Base-by-base conservation (phyloP, 1,140 invertebrate genomes). In the Pseudomyrmex flavicornis region DNA sequence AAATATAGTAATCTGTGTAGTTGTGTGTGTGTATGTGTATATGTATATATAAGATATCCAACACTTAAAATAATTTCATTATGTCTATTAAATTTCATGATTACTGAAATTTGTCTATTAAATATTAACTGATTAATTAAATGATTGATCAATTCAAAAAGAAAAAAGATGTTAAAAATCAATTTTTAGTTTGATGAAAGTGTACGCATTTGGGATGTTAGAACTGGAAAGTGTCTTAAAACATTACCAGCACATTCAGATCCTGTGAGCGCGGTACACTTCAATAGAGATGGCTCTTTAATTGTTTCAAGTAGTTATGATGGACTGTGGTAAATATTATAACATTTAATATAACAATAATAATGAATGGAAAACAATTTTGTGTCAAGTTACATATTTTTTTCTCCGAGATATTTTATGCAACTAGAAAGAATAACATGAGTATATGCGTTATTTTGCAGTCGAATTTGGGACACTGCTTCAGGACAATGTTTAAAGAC, bases 291-390 rank as follows among this genome's bases (percentile, higher is more conserved):
- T 95, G 99, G 99, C 7, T 98, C 98, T 22, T 95, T 99, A 62
- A 99, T 99, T 93, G 98, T 99, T 2, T 99, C 99, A 20, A 99
- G 98, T 89, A 99, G 98, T 95, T 99, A 99, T 94, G 99, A 99
- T 95, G 99, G 99, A 10, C 95, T 99, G 86, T 99, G 99, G 98
- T 98, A 95, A 95, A 94, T 93, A 52, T 12, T 66, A 9, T n/a
- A 82, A 65, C 9, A 65, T 52, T 48, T 35, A 74, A 63, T 35
- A 46, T 74, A 7, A n/a, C 15, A 9, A 9, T 8, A 2, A 17
- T 8, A 56, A 15, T 77, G 2, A 56, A 1, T 46, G 17, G 12
- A 17, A 44, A 35, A 59, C 54, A 15, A 20, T 1, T 61, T 3
- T 61, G 2, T 22, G 7, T 35, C 22, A 62, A 26, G 15, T 35